A percentile compares a stretch with the other conserved stretches of the same genome.
phyloP scores from a whole-genome alignment of 2,797 vertebrate genomes.

The Anabacerthia variegaticeps region DNA sequence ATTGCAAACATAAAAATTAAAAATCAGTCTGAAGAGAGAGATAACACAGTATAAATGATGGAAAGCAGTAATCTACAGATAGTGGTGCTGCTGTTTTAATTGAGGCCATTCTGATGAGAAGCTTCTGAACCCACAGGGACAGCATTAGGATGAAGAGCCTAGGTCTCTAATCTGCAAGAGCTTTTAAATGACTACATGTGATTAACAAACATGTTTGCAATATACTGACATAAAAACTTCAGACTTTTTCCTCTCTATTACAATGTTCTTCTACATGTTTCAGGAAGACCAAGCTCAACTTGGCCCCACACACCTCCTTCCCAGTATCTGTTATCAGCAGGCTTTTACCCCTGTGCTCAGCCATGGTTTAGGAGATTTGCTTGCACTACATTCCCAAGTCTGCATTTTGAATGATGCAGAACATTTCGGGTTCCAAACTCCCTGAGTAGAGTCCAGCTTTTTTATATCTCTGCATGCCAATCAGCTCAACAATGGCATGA shows the following conservation, averaged over 20 bases:
- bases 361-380: background rate
- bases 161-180: background rate
- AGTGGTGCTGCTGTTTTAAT: slow-evolving; percentile 73
- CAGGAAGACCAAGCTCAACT: background rate
- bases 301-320: background rate
- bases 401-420: background rate
- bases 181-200: slow-evolving; percentile 14
- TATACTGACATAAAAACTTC: background rate
- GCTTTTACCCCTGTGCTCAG: background rate
- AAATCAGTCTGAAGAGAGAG: slow-evolving; percentile 84
- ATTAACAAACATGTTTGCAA: background rate
- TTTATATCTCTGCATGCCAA: background rate
- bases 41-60: slow-evolving; percentile 83
- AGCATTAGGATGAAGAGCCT: slow-evolving; percentile 29
- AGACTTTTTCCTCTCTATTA: background rate
- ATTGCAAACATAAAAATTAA: slow-evolving; percentile 86
- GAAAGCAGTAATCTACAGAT: slow-evolving; percentile 77
- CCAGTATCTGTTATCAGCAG: background rate
- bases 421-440: background rate
- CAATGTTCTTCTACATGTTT: background rate
- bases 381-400: background rate
- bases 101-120: slow-evolving; percentile 74
- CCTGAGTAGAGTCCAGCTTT: background rate
- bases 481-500: background rate
- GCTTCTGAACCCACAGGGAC: slow-evolving; percentile 55